phyloP scores from a whole-genome alignment of 2,113 vertebrate species.

The Fulica atra region DNA sequence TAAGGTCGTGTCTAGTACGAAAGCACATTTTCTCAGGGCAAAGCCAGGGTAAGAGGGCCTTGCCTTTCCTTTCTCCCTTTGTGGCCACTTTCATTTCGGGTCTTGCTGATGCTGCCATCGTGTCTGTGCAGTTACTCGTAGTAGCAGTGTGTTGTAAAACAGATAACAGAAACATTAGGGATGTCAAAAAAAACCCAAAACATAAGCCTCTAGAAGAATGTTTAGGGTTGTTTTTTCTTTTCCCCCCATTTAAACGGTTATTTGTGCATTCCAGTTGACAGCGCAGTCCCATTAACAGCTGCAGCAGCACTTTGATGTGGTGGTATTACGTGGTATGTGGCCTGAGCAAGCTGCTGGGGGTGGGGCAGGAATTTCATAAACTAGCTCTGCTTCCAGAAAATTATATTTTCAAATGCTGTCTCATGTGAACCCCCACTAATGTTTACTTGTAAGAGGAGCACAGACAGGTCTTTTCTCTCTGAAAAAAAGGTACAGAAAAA shows the following conservation, averaged over 20 bases:
- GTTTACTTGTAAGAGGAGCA: neutral
- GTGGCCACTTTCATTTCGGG: accelerated
- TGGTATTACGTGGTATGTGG: neutral
- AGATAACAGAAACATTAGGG: neutral
- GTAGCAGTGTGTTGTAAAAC: neutral
- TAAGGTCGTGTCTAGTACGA: neutral
- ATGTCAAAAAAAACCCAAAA: neutral
- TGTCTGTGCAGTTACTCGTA: neutral
- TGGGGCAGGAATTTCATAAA: conserved; percentile 22
- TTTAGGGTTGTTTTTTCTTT: neutral
- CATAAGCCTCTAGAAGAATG: neutral
- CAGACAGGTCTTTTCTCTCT: neutral
- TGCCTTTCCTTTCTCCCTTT: neutral
- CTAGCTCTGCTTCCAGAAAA: conserved; percentile 20
- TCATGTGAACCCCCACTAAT: neutral
- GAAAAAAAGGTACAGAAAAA: neutral
- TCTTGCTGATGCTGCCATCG: neutral
- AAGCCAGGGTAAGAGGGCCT: neutral
- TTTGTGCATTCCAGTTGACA: conserved; percentile 1
- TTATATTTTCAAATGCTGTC: neutral
- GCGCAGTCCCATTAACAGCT: neutral
- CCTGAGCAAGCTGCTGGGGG: neutral
- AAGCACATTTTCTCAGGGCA: neutral
- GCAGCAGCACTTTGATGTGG: conserved; percentile 37
- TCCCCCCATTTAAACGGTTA: neutral